Conservation (phyloP, 2,113 vertebrate genomes). For the Myrmecophaga tridactyla region DNA sequence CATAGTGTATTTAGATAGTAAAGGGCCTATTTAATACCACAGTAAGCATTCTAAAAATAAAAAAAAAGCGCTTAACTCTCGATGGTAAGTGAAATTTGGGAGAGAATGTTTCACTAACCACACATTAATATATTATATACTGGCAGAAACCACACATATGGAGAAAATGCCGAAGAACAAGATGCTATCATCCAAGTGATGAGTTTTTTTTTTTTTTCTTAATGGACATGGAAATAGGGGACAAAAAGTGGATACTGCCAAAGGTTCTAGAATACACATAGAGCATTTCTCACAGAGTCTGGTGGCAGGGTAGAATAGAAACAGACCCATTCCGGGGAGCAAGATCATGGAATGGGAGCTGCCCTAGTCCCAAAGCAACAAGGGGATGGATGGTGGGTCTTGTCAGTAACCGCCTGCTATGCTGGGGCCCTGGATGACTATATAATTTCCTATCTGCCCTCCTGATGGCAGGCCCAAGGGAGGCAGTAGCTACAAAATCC, state of each 20-base stretch:
- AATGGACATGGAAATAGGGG: not conserved
- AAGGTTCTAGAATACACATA: not conserved
- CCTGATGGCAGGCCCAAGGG: not conserved
- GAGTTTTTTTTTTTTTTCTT: not conserved
- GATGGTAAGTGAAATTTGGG: not conserved
- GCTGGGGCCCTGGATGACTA: not conserved
- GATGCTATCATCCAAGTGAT: not conserved
- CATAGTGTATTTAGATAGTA: not conserved
- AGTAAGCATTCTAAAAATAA: not conserved
- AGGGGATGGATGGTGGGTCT: rapidly evolving
- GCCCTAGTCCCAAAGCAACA: not conserved
- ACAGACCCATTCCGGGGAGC: too few relatives aligned
- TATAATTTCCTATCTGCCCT: not conserved
- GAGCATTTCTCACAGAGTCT: not conserved
- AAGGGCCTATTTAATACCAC: not conserved
- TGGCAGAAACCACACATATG: not conserved
- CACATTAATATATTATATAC: not conserved
- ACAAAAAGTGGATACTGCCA: too few relatives aligned
- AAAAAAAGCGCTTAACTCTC: not conserved
- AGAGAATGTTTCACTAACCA: not conserved
- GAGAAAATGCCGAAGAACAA: not conserved
- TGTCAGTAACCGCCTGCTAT: not conserved
- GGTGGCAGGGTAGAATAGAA: not conserved
- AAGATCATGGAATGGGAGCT: not conserved
- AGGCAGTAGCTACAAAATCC: not conserved